phyloP scores from a whole-genome alignment of 2,797 vertebrate genomes.

The Manis pentadactyla region DNA sequence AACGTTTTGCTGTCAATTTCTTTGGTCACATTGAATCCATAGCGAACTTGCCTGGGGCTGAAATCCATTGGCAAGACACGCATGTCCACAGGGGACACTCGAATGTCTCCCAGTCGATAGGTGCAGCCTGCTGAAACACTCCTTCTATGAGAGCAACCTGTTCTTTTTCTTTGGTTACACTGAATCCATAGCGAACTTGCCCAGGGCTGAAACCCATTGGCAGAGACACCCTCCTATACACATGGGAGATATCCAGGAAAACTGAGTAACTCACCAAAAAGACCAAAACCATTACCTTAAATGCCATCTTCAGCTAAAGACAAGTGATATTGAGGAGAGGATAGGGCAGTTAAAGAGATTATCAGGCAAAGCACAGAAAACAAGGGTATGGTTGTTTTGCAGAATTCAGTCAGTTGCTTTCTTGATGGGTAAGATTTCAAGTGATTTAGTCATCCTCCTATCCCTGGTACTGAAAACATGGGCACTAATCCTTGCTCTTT shows the following conservation, averaged over 20 bases:
- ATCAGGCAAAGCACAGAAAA: not conserved
- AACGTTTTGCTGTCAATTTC: no score
- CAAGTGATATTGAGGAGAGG: not conserved
- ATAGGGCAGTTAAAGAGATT: not conserved
- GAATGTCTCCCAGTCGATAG: no score
- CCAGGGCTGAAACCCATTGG: no score
- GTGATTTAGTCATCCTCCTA: not conserved
- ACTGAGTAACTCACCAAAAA: not conserved
- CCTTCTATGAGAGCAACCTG: no score
- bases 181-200: no score
- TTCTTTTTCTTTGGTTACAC: no score
- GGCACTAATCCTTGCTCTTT: no score
- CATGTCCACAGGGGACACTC: no score
- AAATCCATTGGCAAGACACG: no score
- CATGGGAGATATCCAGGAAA: not conserved
- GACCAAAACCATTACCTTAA: not conserved
- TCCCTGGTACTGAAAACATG: not conserved
- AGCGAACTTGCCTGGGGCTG: no score
- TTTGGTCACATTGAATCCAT: no score
- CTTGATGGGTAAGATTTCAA: not conserved
- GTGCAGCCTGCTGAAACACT: no score
- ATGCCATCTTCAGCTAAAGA: not conserved
- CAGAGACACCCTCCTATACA: not conserved
- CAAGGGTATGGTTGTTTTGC: not conserved
- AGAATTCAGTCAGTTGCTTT: not conserved